Evolutionary conservation across 2,113 vertebrate species (phyloP).

Genomic region (Aegithalos caudatus): DNA sequence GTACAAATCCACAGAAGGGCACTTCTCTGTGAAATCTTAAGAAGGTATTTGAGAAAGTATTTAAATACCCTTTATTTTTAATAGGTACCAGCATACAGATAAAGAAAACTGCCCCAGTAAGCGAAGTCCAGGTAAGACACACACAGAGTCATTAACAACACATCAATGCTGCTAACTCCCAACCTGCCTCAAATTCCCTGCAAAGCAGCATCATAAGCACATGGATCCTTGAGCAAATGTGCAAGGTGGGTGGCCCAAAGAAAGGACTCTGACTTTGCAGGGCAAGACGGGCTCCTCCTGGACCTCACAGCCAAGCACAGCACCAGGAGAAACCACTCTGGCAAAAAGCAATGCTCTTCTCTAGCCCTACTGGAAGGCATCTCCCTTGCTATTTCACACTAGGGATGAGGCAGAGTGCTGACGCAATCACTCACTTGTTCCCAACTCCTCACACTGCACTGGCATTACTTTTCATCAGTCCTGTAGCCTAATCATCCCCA

Average conservation of each 20-base stretch:
- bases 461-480: background rate
- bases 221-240: background rate
- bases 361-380: background rate
- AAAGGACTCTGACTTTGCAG: background rate
- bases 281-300: background rate
- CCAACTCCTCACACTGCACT: background rate
- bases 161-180: background rate
- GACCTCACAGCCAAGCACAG: background rate
- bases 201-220: background rate
- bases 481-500: fast-evolving
- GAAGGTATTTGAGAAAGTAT: background rate
- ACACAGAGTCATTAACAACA: background rate
- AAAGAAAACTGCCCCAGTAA: background rate
- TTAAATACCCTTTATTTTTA: conserved; percentile 14
- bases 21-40: background rate
- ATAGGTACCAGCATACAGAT: background rate
- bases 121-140: background rate
- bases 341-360: background rate
- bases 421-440: background rate
- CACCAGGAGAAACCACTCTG: background rate
- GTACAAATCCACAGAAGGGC: background rate
- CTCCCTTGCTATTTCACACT: background rate
- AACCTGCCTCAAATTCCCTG: background rate
- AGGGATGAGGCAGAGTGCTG: background rate
- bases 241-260: background rate